Conservation (phyloP, 2,888 invertebrate species). For the Arenicola marina region DNA sequence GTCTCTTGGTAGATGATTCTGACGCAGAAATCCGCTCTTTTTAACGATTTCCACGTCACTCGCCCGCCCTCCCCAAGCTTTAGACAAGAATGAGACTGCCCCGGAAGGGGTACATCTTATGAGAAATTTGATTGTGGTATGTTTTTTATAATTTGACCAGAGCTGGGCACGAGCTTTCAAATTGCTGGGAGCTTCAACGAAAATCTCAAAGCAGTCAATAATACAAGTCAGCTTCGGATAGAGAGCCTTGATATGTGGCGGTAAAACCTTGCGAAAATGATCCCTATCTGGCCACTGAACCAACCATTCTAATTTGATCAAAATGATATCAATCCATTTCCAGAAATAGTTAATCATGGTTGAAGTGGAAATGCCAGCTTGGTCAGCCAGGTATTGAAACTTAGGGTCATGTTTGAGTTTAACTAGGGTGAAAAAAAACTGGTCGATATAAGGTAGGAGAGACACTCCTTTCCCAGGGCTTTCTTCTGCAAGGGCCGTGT, state of each 20-base stretch:
- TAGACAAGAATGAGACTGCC: slow-evolving; percentile 28
- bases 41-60: slow-evolving; percentile 30
- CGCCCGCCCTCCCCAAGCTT: slow-evolving; percentile 31
- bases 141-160: slow-evolving; percentile 2
- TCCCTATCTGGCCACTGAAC: not conserved
- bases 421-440: no score
- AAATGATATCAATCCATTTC: slow-evolving; percentile 1
- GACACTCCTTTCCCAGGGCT: no score
- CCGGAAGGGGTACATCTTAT: slow-evolving; percentile 14
- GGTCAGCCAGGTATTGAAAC: not conserved
- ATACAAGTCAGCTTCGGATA: not conserved
- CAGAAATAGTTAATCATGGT: not conserved
- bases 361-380: not conserved
- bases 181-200: slow-evolving; percentile 2
- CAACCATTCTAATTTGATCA: not conserved
- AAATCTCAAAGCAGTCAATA: slow-evolving; percentile 7
- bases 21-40: slow-evolving; percentile 21
- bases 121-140: slow-evolving; percentile 3
- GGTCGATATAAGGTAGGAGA: no score
- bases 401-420: not conserved
- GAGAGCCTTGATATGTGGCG: not conserved
- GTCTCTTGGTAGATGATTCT: no score
- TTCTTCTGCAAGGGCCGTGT: no score
- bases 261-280: not conserved
- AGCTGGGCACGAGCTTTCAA: not conserved